Evolutionary conservation across 2,113 vertebrate genomes (phyloP).

Genomic region (Lucifuga dentata): DNA sequence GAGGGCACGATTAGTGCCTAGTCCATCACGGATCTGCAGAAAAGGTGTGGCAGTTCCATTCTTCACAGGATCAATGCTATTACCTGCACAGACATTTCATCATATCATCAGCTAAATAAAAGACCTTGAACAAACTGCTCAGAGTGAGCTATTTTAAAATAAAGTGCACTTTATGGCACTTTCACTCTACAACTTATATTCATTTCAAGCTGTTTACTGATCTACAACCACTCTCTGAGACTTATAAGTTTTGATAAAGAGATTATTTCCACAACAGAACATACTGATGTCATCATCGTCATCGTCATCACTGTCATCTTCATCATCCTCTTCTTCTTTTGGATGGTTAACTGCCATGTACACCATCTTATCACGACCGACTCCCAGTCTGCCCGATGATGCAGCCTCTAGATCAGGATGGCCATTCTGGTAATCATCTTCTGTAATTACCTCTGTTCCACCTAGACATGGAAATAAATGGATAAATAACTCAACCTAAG

Average conservation of each 20-base stretch:
- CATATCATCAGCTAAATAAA: not conserved
- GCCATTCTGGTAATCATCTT: slow-evolving; percentile 95
- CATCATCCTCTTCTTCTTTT: slow-evolving; percentile 92
- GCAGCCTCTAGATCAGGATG: slow-evolving; percentile 93
- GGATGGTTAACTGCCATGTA: slow-evolving; percentile 97
- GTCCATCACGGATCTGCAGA: slow-evolving; percentile 94
- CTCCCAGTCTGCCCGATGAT: slow-evolving; percentile 88
- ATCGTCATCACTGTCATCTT: slow-evolving; percentile 82
- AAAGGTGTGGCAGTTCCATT: slow-evolving; percentile 90
- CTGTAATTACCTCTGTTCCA: slow-evolving; percentile 96
- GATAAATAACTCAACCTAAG: not conserved
- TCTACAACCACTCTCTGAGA: slow-evolving; percentile 84
- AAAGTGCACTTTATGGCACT: no score
- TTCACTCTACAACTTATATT: slow-evolving; percentile 4
- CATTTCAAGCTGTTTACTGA: slow-evolving; percentile 78
- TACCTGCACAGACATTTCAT: slow-evolving; percentile 80
- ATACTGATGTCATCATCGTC: slow-evolving; percentile 77
- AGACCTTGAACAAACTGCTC: not conserved
- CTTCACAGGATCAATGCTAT: slow-evolving; percentile 92
- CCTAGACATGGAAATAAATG: slow-evolving; percentile 81
- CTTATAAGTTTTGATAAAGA: not conserved
- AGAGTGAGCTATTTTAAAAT: not conserved
- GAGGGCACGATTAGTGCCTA: slow-evolving; percentile 89
- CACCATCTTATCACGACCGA: slow-evolving; percentile 98
- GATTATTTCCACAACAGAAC: slow-evolving; percentile 19